Percentiles rank a stretch among this genome's conserved stretches.
Evolutionary conservation across 2,797 vertebrate genomes (phyloP).

Genomic region (Vireo griseus): DNA sequence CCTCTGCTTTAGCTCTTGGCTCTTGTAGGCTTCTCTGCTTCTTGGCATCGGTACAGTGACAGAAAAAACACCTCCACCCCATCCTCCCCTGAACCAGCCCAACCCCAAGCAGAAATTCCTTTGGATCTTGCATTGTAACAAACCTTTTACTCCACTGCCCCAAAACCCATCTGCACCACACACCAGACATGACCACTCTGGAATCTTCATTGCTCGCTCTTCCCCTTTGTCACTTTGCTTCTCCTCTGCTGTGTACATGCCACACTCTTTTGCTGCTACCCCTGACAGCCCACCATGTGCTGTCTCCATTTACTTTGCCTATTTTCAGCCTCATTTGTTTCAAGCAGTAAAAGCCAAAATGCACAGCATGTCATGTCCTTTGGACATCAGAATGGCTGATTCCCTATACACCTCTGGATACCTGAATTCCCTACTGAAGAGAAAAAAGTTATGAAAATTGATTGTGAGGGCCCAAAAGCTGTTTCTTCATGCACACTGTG

Average conservation of each 20-base stretch:
- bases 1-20: not conserved
- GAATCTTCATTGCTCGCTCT: not conserved
- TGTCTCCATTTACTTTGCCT: not conserved
- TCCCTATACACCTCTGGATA: not conserved
- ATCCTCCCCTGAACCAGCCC: not conserved
- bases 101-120: not conserved
- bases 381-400: not conserved
- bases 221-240: not conserved
- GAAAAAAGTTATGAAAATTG: not conserved
- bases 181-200: not conserved
- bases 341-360: not conserved
- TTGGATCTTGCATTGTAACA: not conserved
- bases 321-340: not conserved
- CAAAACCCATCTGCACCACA: not conserved
- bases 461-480: not conserved
- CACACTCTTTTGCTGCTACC: not conserved
- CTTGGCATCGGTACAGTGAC: not conserved
- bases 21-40: not conserved
- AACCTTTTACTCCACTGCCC: not conserved
- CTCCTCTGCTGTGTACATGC: not conserved
- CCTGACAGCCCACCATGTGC: not conserved
- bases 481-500: not conserved
- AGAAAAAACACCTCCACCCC: not conserved
- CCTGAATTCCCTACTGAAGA: not conserved
- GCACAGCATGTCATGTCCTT: not conserved